phyloP scores from a whole-genome alignment of 2,888 invertebrate genomes.

The Leptarthrus brevirostris region DNA sequence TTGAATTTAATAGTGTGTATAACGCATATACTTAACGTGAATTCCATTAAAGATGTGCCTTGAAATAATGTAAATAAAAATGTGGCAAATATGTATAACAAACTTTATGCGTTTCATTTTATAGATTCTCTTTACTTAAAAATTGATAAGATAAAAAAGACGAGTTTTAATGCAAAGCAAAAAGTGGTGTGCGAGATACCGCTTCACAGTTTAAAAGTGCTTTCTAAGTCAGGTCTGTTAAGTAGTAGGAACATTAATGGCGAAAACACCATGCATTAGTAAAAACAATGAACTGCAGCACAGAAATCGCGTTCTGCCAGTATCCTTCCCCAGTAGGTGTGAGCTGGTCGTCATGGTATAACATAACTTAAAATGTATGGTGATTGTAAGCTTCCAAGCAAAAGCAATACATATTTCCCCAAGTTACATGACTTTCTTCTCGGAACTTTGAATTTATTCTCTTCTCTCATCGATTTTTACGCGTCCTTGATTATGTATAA shows the following conservation, averaged over 20 bases:
- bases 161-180: not conserved
- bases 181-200: not conserved
- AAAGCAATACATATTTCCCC: not conserved
- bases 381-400: not conserved
- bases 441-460: constrained; percentile 14
- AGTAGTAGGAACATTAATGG: not conserved
- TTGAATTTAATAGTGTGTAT: too few species aligned
- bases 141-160: not conserved
- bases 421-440: not conserved
- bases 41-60: too few species aligned
- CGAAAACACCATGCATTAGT: too few species aligned
- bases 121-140: not conserved
- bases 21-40: too few species aligned
- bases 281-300: not conserved
- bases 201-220: not conserved
- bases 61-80: too few species aligned
- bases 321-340: not conserved
- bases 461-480: constrained; percentile 36
- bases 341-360: not conserved
- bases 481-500: constrained; percentile 38
- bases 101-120: too few species aligned
- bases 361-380: not conserved
- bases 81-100: too few species aligned
- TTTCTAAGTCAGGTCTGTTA: not conserved
- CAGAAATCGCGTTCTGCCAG: not conserved